phyloP scores from a whole-genome alignment of 92 coral and sea anemone species.

The Porites divaricata region DNA sequence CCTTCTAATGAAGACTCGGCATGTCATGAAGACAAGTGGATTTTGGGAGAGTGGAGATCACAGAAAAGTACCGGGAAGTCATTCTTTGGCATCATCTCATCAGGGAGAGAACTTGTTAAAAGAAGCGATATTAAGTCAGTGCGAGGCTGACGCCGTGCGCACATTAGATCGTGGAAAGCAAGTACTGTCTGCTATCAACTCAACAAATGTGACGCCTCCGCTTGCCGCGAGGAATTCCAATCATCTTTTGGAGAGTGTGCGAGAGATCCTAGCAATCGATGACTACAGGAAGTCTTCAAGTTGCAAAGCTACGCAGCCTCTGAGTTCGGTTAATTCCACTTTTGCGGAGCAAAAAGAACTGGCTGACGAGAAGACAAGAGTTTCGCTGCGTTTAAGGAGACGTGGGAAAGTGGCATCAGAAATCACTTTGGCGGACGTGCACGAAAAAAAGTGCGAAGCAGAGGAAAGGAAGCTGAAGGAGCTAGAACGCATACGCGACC shows the following conservation, averaged over 20 bases:
- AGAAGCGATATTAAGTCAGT: neutral
- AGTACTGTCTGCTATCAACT: neutral
- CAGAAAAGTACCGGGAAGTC: neutral
- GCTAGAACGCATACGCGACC: conserved; percentile 10
- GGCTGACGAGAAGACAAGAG: conserved; percentile 15
- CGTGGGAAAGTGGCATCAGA: neutral
- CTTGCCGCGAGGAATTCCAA: neutral
- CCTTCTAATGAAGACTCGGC: neutral
- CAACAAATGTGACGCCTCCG: neutral
- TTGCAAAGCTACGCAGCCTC: conserved; percentile 5
- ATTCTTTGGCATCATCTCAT: neutral
- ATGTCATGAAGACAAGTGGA: neutral
- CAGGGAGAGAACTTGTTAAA: neutral
- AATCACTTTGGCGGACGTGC: neutral
- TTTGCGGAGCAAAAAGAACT: neutral
- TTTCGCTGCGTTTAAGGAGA: conserved; percentile 12
- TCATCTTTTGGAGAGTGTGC: conserved; percentile 14
- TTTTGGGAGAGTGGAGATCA: neutral
- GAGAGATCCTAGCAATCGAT: conserved; percentile 20
- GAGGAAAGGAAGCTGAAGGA: conserved; percentile 29
- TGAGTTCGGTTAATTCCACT: conserved; percentile 7
- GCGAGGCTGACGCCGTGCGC: neutral
- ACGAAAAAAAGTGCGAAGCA: conserved; percentile 15
- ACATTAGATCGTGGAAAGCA: neutral
- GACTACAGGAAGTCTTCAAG: neutral